Evolutionary conservation across 2,888 invertebrate species (phyloP).

Genomic region (Drepanosiphum platanoidis): DNA sequence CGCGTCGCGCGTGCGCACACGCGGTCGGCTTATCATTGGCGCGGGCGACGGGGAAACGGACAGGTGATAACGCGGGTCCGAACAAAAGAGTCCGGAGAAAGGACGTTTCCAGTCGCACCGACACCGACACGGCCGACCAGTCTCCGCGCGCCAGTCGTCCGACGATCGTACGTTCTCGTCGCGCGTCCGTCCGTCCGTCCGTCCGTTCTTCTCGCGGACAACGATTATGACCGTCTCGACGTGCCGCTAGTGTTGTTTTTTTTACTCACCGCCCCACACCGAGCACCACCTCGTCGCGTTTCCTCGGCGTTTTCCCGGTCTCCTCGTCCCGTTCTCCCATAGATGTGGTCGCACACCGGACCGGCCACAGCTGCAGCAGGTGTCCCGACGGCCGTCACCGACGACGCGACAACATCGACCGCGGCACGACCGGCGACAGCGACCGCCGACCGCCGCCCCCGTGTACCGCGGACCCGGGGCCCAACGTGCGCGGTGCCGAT

Average conservation of each 20-base stretch:
- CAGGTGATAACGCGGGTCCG: not conserved
- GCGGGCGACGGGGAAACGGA: not conserved
- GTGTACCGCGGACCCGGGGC: not conserved
- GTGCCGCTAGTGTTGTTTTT: not conserved
- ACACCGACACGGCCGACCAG: not conserved
- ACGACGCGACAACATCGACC: not conserved
- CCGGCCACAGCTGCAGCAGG: not conserved
- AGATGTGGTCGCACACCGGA: constrained; percentile 43
- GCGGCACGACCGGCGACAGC: not conserved
- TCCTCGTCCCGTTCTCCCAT: not conserved
- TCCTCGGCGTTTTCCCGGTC: not conserved
- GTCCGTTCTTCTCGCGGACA: too few species aligned
- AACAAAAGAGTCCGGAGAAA: too few species aligned
- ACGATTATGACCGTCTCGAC: not conserved
- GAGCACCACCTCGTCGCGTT: too few species aligned
- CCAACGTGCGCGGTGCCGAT: constrained; percentile 29
- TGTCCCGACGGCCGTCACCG: not conserved
- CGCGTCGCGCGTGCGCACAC: not conserved
- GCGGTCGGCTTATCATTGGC: not conserved
- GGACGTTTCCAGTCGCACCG: not conserved
- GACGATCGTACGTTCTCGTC: not conserved
- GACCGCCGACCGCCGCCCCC: not conserved
- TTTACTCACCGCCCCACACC: too few species aligned
- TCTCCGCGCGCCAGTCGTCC: not conserved
- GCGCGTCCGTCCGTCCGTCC: not conserved